phyloP scores from a whole-genome alignment of 2,113 vertebrate species.

The Ictalurus punctatus region DNA sequence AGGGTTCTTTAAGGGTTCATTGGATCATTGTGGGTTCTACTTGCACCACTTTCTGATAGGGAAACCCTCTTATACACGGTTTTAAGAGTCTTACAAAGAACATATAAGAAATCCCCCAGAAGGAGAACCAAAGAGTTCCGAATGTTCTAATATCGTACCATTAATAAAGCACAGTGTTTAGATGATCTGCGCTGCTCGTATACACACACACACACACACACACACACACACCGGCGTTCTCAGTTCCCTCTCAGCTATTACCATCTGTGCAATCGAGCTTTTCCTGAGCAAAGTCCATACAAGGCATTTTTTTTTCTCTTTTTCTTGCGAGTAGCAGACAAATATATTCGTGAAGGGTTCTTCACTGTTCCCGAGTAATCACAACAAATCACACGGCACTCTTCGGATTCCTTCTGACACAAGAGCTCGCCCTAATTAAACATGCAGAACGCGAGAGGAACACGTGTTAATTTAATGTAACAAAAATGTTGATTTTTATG shows the following conservation, averaged over 20 bases:
- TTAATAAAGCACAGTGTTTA: neutral
- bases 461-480: constrained; percentile 85
- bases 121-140: neutral
- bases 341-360: constrained; percentile 56
- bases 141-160: neutral
- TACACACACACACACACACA: neutral
- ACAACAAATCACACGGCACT: constrained; percentile 57
- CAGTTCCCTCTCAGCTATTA: constrained; percentile 29
- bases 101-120: neutral
- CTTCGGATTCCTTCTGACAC: constrained; percentile 61
- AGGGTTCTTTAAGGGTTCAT: neutral
- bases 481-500: constrained; percentile 84
- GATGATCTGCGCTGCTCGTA: constrained; percentile 3
- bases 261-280: constrained; percentile 40
- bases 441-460: constrained; percentile 78
- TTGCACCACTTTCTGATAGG: neutral
- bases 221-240: constrained; percentile 2
- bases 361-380: constrained; percentile 57
- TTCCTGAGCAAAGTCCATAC: constrained; percentile 27
- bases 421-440: constrained; percentile 71
- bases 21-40: neutral
- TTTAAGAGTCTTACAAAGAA: neutral
- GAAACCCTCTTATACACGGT: neutral
- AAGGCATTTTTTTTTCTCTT: constrained; percentile 9
- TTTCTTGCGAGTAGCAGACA: constrained; percentile 37